Evolutionary conservation across 1,140 invertebrate genomes (phyloP).

Genomic region (Drosophila murphyi): DNA sequence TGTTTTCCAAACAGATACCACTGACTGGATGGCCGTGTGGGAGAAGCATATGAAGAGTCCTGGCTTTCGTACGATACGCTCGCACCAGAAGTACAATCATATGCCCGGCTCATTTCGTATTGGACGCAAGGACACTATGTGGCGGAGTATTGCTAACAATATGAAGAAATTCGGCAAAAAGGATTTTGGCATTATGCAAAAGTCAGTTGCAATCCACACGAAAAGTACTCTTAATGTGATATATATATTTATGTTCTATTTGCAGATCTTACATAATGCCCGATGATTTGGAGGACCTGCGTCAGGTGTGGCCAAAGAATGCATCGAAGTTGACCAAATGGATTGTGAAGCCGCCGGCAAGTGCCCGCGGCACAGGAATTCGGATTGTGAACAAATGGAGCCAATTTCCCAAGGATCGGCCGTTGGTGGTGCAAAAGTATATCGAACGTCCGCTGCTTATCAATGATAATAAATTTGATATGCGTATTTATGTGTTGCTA

Average conservation of each 20-base stretch:
- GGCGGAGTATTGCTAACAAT: conserved; percentile 93
- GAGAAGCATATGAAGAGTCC: conserved; percentile 93
- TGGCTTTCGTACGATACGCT: conserved; percentile 91
- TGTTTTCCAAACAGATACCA: conserved; percentile 85
- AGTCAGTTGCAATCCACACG: conserved; percentile 21
- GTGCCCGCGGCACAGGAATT: conserved; percentile 97
- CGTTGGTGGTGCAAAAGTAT: conserved; percentile 95
- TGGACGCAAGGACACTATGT: conserved; percentile 97
- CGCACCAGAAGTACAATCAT: conserved; percentile 98
- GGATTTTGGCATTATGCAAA: conserved; percentile 96
- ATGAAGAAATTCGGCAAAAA: conserved; percentile 90
- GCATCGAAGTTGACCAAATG: conserved; percentile 89
- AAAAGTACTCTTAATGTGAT: neutral
- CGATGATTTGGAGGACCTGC: conserved; percentile 92
- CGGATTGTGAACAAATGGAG: conserved; percentile 96
- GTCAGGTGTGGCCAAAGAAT: conserved; percentile 93
- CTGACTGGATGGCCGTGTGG: conserved; percentile 92
- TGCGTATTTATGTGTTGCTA: conserved; percentile 97
- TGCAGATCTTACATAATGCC: conserved; percentile 94
- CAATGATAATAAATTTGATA: conserved; percentile 96
- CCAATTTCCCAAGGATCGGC: conserved; percentile 95
- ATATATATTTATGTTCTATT: neutral
- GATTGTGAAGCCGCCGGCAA: conserved; percentile 96
- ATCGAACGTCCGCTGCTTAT: conserved; percentile 94
- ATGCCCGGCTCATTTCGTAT: conserved; percentile 99